These are phyloP conservation scores for Choristoneura fumiferana DNA, from an alignment of 1,140 invertebrate species.

Conservation along the genomic window DNA sequence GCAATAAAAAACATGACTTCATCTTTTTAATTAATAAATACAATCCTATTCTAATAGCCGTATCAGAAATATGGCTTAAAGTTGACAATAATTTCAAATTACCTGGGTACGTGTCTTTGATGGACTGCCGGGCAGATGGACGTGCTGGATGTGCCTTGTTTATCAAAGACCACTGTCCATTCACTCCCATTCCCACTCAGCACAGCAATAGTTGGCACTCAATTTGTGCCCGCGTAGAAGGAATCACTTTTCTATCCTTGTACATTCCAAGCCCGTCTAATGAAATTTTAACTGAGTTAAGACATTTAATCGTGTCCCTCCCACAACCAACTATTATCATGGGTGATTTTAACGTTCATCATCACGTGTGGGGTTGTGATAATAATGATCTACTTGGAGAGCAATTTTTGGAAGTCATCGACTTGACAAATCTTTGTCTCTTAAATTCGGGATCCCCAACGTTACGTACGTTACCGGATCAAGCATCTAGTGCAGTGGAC, in stretches of 20 bases:
- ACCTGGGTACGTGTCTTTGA: not conserved
- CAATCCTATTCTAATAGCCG: not conserved
- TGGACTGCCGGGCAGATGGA: not conserved
- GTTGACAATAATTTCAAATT: not conserved
- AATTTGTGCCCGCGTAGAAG: not conserved
- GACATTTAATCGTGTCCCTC: not conserved
- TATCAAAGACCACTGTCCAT: not conserved
- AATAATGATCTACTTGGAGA: not conserved
- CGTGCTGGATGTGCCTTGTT: not conserved
- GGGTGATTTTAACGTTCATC: constrained; percentile 18
- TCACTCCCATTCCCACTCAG: not conserved
- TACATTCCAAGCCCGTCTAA: not conserved
- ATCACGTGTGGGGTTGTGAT: not conserved
- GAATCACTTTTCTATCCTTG: not conserved
- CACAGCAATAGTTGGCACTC: not conserved
- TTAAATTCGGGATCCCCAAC: not conserved
- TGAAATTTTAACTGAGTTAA: not conserved
- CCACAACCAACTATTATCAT: not conserved
- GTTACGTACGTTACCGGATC: not conserved
- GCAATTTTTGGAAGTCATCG: not conserved
- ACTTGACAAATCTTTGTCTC: not conserved
- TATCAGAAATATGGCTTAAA: not conserved
- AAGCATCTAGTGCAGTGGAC: not conserved
- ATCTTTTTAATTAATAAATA: too few relatives aligned
- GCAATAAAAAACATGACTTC: too few relatives aligned